Percentiles rank a stretch among this genome's conserved stretches.
These are phyloP conservation scores for Leucoptera coffeella DNA, from an alignment of 2,888 invertebrate species.

Conservation along the genomic window DNA sequence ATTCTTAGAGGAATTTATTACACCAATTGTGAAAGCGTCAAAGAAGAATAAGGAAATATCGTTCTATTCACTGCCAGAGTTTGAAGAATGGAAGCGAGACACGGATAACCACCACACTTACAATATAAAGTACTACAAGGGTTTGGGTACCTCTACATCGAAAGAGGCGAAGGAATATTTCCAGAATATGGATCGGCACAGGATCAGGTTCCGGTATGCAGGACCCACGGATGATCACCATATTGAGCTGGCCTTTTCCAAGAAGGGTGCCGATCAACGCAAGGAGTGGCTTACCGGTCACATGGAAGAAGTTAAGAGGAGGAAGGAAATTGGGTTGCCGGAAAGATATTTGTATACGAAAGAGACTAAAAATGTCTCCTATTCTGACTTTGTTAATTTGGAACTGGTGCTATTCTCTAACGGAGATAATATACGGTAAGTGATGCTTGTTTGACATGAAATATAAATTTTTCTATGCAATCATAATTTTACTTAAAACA, in stretches of 20 bases:
- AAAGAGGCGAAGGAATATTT: conserved; percentile 99
- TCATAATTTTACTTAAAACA: no score
- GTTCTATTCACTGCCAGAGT: conserved; percentile 97
- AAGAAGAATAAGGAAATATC: conserved; percentile 78
- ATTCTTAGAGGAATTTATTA: conserved; percentile 98
- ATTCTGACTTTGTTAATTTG: conserved; percentile 90
- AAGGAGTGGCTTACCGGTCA: conserved; percentile 96
- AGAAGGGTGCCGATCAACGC: conserved; percentile 89
- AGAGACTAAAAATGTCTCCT: conserved; percentile 74
- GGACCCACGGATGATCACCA: conserved; percentile 88
- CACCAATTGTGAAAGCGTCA: conserved; percentile 94
- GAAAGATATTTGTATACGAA: conserved; percentile 90
- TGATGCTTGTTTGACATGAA: neutral
- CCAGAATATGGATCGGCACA: conserved; percentile 88
- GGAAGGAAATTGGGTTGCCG: conserved; percentile 77
- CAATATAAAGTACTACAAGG: conserved; percentile 99
- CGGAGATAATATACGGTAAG: conserved; percentile 80
- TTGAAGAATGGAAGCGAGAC: conserved; percentile 92
- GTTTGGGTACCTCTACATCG: conserved; percentile 99
- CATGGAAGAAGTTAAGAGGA: conserved; percentile 86
- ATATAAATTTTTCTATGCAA: no score
- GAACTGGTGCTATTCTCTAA: conserved; percentile 94
- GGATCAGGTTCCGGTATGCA: conserved; percentile 81
- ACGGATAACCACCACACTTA: conserved; percentile 88
- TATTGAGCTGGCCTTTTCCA: conserved; percentile 92